Percentiles rank a stretch among this genome's conserved stretches.
phyloP scores from a whole-genome alignment of 1,140 invertebrate genomes.

The Amphibalanus amphitrite region DNA sequence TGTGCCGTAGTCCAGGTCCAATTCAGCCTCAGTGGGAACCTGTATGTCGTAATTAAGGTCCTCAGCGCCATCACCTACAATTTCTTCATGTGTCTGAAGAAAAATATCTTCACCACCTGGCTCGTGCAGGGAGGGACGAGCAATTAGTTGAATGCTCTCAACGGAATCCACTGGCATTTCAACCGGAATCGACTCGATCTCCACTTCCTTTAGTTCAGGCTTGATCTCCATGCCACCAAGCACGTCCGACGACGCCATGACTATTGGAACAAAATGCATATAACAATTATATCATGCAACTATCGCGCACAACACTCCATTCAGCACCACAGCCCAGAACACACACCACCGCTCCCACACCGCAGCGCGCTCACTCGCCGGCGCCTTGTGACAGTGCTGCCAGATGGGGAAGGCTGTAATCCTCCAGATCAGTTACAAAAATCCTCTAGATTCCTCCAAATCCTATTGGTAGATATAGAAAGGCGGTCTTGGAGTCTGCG shows the following conservation, averaged over 20 bases:
- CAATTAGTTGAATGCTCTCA: slow-evolving; percentile 53
- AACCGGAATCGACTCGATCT: slow-evolving; percentile 57
- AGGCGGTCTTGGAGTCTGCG: too few relatives aligned
- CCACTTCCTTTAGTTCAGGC: slow-evolving; percentile 33
- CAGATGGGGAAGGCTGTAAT: too few relatives aligned
- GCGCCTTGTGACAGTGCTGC: too few relatives aligned
- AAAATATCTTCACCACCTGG: slow-evolving; percentile 54
- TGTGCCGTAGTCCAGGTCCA: slow-evolving; percentile 21
- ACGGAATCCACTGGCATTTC: slow-evolving; percentile 57
- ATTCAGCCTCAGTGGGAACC: slow-evolving; percentile 47
- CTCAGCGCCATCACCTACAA: slow-evolving; percentile 38
- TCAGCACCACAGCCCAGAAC: too few relatives aligned
- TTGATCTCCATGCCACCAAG: not conserved
- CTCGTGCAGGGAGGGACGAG: slow-evolving; percentile 43
- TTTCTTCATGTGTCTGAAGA: slow-evolving; percentile 62
- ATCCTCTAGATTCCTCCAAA: too few relatives aligned
- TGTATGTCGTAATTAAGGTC: slow-evolving; percentile 27
- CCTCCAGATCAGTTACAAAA: too few relatives aligned
- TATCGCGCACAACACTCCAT: too few relatives aligned
- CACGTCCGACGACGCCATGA: not conserved
- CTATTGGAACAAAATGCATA: not conserved
- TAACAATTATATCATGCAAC: not conserved
- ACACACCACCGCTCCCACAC: too few relatives aligned
- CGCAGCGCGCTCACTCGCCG: too few relatives aligned
- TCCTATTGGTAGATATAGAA: too few relatives aligned